Evolutionary conservation across 2,113 vertebrate species (phyloP).

Genomic region (Dromiciops gliroides): DNA sequence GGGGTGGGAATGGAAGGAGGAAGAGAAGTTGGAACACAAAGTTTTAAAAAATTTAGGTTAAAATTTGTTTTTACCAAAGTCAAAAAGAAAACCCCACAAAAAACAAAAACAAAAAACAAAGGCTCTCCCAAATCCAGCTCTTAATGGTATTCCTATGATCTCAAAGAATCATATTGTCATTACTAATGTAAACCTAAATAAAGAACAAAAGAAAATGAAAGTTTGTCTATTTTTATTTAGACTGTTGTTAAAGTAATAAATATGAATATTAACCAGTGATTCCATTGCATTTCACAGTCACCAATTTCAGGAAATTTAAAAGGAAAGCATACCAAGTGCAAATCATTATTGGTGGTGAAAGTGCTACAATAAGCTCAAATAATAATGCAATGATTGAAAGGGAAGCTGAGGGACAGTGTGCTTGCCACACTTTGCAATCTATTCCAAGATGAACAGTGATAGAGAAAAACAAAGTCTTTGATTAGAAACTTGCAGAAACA

Average conservation of each 20-base stretch:
- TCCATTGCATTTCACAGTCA: background rate
- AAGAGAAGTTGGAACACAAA: too few relatives aligned
- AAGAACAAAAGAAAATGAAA: background rate
- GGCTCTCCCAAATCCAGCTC: background rate
- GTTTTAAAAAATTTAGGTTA: too few relatives aligned
- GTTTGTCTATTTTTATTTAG: background rate
- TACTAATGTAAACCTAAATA: background rate
- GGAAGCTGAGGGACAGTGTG: background rate
- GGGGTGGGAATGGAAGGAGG: too few relatives aligned
- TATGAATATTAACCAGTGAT: slow-evolving; percentile 13
- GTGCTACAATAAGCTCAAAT: background rate
- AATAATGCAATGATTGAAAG: slow-evolving; percentile 14
- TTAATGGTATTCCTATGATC: background rate
- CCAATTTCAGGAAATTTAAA: background rate
- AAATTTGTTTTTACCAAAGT: too few relatives aligned
- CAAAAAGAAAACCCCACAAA: too few relatives aligned
- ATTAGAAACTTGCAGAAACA: background rate
- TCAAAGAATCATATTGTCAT: background rate
- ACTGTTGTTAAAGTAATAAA: background rate
- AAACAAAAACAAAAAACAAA: too few relatives aligned
- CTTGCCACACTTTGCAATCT: background rate
- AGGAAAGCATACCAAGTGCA: background rate
- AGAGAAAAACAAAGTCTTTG: background rate
- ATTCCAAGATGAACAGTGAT: slow-evolving; percentile 18
- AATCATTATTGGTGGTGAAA: background rate